Conservation (phyloP, 2,888 invertebrate genomes). For the Limnephilus auricula region DNA sequence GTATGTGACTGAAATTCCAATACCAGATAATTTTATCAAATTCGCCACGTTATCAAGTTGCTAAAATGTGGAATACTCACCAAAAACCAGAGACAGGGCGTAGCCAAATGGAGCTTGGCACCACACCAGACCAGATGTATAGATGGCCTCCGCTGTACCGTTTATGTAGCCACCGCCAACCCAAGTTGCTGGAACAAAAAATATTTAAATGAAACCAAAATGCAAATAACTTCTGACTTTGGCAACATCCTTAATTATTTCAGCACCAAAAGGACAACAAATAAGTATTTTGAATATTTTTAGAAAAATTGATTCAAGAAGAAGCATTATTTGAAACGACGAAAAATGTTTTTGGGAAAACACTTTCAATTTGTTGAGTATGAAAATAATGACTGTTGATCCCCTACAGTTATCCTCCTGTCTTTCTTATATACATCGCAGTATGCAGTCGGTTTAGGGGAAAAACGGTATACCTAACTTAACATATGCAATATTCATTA, state of each 20-base stretch:
- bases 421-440: too few species aligned
- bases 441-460: too few species aligned
- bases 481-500: too few species aligned
- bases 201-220: background rate
- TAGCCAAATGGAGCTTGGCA: slow-evolving; percentile 99
- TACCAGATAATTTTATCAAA: too few species aligned
- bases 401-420: too few species aligned
- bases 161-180: slow-evolving; percentile 99
- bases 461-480: too few species aligned
- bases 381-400: too few species aligned
- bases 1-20: too few species aligned
- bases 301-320: background rate
- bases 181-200: slow-evolving; percentile 91
- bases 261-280: background rate
- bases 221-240: background rate
- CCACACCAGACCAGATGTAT: slow-evolving; percentile 95
- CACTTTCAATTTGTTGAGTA: too few species aligned
- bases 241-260: background rate
- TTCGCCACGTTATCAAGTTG: background rate
- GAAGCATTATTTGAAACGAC: background rate
- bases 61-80: slow-evolving; percentile 76
- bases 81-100: slow-evolving; percentile 95
- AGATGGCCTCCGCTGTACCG: slow-evolving; percentile 98
- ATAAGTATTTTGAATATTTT: background rate
- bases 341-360: too few species aligned